Base-by-base conservation (phyloP, 2,888 invertebrate species). In the Spilosoma lubricipeda region DNA sequence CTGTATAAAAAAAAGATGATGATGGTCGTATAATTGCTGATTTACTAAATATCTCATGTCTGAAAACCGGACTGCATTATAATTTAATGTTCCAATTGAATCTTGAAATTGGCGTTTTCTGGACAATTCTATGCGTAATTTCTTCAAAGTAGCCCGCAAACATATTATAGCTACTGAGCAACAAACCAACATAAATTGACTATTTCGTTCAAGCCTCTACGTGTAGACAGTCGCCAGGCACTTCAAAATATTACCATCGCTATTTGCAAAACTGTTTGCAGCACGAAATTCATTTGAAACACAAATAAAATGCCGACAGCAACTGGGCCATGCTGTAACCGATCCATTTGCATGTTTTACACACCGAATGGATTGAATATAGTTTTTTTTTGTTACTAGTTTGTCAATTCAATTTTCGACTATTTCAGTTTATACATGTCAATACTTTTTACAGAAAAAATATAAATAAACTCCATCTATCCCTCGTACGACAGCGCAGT, bases 291-390 rank as follows among this genome's bases (percentile, higher is more conserved):
- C 52, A 72, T 71, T 71, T 66, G 65, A 39, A 66, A 45, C 30
- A 68, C 79, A 79, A 82, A 84, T 82, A 76, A 75, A 75, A 77
- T 73, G 77, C 75, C 74, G 67, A 70, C 69, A 69, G 76, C 75
- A 75, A 72, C 72, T 75, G 78, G 71, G 72, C 67, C 80, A 73
- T 71, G 68, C 79, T 75, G 84, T 80, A 80, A 84, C 82, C 79
- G 79, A 80, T 74, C 75, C 73, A 84, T 84, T 82, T 82, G 81
- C 81, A 84, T 83, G 77, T 84, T 81, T 76, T 76, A 78, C 79
- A 77, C 39, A 72, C 78, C 73, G 67, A 76, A 82, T 74, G 67
- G 65, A 83, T 77, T 79, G 73, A 74, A 66, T 74, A 73, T n/a
- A 67, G 67, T 75, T 70, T 56, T 63, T 18, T 18, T 63, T 30